Evolutionary conservation across 2,797 vertebrate species (phyloP), one percentile per base, ranked within the genome.

Genomic region (Acestrorhynchus altus): DNA sequence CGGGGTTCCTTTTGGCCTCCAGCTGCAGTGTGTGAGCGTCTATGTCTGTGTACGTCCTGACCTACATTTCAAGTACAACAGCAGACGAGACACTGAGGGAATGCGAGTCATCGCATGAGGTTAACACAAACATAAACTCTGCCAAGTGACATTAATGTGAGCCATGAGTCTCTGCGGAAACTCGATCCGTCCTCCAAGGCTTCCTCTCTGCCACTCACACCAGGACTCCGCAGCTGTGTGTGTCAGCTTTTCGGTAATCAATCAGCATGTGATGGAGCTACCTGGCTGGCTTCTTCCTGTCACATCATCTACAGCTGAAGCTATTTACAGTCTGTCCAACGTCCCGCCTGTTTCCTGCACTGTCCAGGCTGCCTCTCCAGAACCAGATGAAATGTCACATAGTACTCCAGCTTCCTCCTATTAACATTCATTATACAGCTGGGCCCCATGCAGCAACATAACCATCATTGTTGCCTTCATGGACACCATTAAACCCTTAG

Each of bases 11-110:
- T 74, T 9, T 16, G 16, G 71, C 47, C 52, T 70, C 1, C 22
- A 31, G 65, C 71, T 70, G 59, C 31, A 65, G 49, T 76, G 24
- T 72, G 57, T 75, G 47, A 67, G 44, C 42, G 20, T 22, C 46
- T 24, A 24, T 9, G 66, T 64, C 47, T 49, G 65, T 74, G 40
- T 61, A 35, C 39, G 57, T 71, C 67, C 83, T 90, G 89, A 90
- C 90, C 90, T 89, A 91, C 86, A 91, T 91, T 90, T 47, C 0
- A 35, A 18, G 76, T 61, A 77, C 83, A 79, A 81, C 81, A 81
- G 82, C 79, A 83, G 83, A 84, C 82, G 65, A 83, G 86, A 88
- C 81, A 65, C 39, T 13, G 39, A 68, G 4, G 64, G 49, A 77
- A 61, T 39, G 6, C 35, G 78, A 73, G 77, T 78, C 81, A 81